Conservation (phyloP, 92 coral and sea anemone species). For the Scolanthus callimorphus region DNA sequence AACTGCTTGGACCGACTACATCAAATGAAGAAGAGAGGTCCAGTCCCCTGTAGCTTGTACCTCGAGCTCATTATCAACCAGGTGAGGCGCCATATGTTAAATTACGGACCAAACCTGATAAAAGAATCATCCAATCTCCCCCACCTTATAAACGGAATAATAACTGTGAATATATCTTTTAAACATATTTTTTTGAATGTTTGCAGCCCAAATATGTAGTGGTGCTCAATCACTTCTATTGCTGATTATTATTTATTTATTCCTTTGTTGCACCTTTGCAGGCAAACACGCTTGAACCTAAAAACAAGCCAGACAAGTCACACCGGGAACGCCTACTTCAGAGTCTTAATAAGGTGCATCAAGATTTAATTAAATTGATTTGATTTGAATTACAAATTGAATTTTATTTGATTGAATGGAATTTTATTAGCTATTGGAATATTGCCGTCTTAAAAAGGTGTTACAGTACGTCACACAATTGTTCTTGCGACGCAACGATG, state of each 20-base stretch:
- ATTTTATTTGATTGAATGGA: no score
- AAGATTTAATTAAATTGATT: no score
- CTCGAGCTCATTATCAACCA: slow-evolving; percentile 68
- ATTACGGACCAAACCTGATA: no score
- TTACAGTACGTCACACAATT: neutral
- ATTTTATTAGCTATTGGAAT: neutral
- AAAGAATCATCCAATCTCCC: no score
- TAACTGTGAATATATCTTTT: no score
- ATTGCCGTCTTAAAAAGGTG: neutral
- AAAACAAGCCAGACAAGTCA: slow-evolving; percentile 71
- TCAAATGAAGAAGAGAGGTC: slow-evolving; percentile 87
- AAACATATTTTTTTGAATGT: no score
- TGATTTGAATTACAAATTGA: no score
- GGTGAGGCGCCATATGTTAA: slow-evolving; percentile 50
- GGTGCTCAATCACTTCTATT: neutral
- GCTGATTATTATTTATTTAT: no score
- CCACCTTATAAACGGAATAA: no score
- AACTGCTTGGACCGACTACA: slow-evolving; percentile 92
- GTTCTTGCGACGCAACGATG: no score
- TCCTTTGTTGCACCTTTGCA: neutral
- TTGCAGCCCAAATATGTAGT: no score
- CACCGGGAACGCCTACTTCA: slow-evolving; percentile 66
- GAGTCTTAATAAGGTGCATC: slow-evolving; percentile 77
- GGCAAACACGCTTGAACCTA: slow-evolving; percentile 49
- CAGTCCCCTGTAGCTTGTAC: slow-evolving; percentile 82